phyloP scores from a whole-genome alignment of 2,113 vertebrate genomes.

The Brachyhypopomus occidentalis region DNA sequence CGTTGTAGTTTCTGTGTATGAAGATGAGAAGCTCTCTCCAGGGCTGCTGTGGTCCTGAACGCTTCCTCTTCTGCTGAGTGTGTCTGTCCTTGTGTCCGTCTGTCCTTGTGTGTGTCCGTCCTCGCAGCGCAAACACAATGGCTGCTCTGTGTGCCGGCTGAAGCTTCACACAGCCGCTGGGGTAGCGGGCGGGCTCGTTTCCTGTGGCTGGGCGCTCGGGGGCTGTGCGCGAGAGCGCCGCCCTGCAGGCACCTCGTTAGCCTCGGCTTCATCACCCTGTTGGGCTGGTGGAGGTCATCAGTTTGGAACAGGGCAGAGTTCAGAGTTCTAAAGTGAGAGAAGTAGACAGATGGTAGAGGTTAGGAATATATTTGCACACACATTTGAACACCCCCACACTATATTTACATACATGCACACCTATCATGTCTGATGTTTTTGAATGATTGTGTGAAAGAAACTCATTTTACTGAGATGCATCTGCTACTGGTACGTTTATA shows the following conservation, averaged over 20 bases:
- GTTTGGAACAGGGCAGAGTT: conserved; percentile 2
- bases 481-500: not conserved
- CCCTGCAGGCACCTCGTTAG: not conserved
- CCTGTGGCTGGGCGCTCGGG: conserved; percentile 4
- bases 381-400: not conserved
- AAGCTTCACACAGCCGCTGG: conserved; percentile 40
- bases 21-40: not conserved
- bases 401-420: too few species aligned
- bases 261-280: not conserved
- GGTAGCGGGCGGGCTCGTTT: conserved; percentile 43
- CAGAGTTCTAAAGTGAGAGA: not conserved
- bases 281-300: not conserved
- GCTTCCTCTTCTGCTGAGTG: conserved; percentile 14
- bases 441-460: too few species aligned
- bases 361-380: not conserved
- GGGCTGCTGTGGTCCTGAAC: not conserved
- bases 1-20: not conserved
- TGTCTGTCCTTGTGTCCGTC: not conserved
- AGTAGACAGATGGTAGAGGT: not conserved
- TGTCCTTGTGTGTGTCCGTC: not conserved
- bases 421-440: too few species aligned
- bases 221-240: conserved; percentile 8
- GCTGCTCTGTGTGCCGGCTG: conserved; percentile 43
- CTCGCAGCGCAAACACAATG: conserved; percentile 45
- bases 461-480: too few species aligned